A percentile compares a stretch with the other conserved stretches of the same genome.
Evolutionary conservation across 2,797 vertebrate genomes (phyloP).

Genomic region (Lacerta agilis): DNA sequence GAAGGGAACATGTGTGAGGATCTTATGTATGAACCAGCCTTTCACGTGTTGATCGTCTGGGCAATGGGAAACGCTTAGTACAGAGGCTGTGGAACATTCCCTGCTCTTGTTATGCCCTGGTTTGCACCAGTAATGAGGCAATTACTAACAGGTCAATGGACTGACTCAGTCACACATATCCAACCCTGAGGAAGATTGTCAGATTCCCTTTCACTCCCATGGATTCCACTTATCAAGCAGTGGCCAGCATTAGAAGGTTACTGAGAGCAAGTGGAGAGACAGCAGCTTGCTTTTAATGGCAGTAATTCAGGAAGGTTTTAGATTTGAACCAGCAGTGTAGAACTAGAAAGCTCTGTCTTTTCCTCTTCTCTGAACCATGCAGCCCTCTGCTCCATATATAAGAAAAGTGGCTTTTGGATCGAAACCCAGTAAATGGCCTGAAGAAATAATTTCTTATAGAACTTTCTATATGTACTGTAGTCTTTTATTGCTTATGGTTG

Average conservation of each 20-base stretch:
- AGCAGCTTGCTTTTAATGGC: not conserved
- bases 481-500: not conserved
- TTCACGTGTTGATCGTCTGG: not conserved
- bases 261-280: not conserved
- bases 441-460: not conserved
- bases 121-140: not conserved
- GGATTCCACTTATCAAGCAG: not conserved
- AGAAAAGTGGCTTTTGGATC: not conserved
- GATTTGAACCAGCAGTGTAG: constrained; percentile 2
- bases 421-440: not conserved
- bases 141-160: not conserved
- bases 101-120: not conserved
- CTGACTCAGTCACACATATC: not conserved
- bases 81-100: not conserved
- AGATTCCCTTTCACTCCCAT: not conserved
- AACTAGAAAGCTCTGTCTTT: not conserved
- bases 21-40: not conserved
- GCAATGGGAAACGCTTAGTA: not conserved
- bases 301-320: not conserved
- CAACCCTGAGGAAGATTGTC: not conserved
- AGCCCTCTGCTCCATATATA: not conserved
- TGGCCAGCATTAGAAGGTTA: constrained; percentile 2
- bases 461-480: not conserved
- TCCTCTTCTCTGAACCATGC: not conserved
- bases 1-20: not conserved